These are phyloP conservation scores for Brachylomia viminalis DNA, from an alignment of 2,888 invertebrate species.

Conservation along the genomic window DNA sequence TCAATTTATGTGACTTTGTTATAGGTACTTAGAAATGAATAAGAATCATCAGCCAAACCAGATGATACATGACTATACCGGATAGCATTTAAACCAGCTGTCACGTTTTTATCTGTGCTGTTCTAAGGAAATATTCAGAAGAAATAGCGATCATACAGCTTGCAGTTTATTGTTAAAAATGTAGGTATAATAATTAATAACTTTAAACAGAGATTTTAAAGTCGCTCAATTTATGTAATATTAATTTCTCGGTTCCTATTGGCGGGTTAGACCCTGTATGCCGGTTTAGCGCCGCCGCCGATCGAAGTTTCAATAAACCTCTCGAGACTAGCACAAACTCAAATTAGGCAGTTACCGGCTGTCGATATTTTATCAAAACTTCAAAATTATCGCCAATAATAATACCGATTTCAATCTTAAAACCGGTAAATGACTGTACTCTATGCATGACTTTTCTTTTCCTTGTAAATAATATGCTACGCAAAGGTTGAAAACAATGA, in stretches of 20 bases:
- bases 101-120: conserved; percentile 52
- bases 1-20: conserved; percentile 25
- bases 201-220: background rate
- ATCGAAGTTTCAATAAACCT: conserved; percentile 62
- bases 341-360: conserved; percentile 36
- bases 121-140: conserved; percentile 16
- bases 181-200: conserved; percentile 6
- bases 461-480: conserved; percentile 6
- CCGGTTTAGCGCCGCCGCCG: conserved; percentile 46
- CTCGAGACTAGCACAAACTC: conserved; percentile 42
- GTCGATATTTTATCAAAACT: conserved; percentile 31
- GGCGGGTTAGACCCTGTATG: conserved; percentile 32
- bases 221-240: conserved; percentile 21
- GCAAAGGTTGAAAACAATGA: conserved; percentile 30
- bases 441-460: conserved; percentile 12
- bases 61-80: conserved; percentile 36
- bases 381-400: conserved; percentile 1
- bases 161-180: conserved; percentile 11
- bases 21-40: conserved; percentile 35
- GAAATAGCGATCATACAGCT: conserved; percentile 1
- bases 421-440: conserved; percentile 12
- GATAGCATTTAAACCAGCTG: conserved; percentile 39
- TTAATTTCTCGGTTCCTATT: conserved; percentile 38
- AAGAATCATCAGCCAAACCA: conserved; percentile 25
- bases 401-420: background rate